Evolutionary conservation across 2,888 invertebrate species (phyloP), one percentile per base, ranked within the genome.

Genomic region (Lepetodrilus schrolli): DNA sequence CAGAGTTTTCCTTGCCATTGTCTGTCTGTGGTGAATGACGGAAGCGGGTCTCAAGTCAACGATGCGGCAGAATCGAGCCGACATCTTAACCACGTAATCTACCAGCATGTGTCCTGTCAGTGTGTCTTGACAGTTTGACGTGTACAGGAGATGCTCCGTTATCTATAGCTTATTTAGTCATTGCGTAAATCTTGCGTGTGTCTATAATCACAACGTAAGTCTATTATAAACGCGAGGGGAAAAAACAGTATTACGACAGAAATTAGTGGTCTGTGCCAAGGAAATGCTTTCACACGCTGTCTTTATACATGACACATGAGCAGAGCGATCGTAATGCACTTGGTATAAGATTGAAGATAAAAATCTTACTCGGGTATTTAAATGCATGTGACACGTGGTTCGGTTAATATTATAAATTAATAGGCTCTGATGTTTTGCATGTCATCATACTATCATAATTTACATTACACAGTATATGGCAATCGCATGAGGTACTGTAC

Each of bases 31-130:
- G 30, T 30, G 30, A 34, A 58, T 30, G 34, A 34, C 58, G 58
- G 58, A 58, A 58, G 58, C n/a, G 30, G 58, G 21, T 17, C 23
- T 58, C 58, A 58, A 30, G 17, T 58, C 58, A 58, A 2, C 30
- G 21, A 30, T 30, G 58, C 58, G 58, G 58, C 4, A 21, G 23
- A 58, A 58, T 58, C 30, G 58, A 30, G 17, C 17, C 26, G 58
- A 58, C 58, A 30, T 58, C 58, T 58, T 30, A 58, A 58, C 58
- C 34, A 30, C n/a, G 58, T 58, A 34, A 58, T 58, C 58, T 58
- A 26, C n/a, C n/a, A n/a, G n/a, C n/a, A n/a, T n/a, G n/a, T 30
- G 58, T 58, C 58, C 26, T 30, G 30, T 10, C 58, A 30, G 34
- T n/a, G 26, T 58, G 30, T 58, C 17, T 58, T 58, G 58, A 30